Base-by-base conservation (phyloP, 35 echinoderm and acorn worm species). In the Ophioderma brevispina region DNA sequence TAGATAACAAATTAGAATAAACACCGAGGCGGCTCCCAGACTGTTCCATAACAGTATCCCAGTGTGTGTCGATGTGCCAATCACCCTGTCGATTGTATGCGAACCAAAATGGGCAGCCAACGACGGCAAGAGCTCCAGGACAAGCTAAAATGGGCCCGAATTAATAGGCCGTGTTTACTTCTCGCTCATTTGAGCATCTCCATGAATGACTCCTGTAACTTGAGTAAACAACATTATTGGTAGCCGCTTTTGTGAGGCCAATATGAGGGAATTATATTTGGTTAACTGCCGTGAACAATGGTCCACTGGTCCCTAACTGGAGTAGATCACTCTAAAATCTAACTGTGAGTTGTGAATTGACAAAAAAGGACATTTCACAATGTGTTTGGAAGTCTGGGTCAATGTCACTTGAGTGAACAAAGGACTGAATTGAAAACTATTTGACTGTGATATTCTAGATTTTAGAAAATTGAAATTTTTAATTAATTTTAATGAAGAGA, bases 151-250 rank as follows among this genome's bases (percentile, higher is more conserved):
- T 70, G 59, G 59, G 59, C 59, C 2, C 59, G n/a, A 70, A 70
- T 70, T 70, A 70, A 70, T 70, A 70, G 17, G 4, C 59, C 10
- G 59, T 70, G 59, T 70, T 70, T 70, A 70, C 59, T 25, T 70
- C 59, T 70, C 17, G 59, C 59, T 70, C 59, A 70, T 70, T 70
- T 70, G 59, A 70, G 59, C 59, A 70, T 70, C 59, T 13, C 59
- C n/a, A 6, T 70, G 10, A 70, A 70, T 70, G 59, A 70, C 59
- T 70, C 59, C n/a, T 70, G 59, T 3, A 70, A 70, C 59, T 70
- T 70, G 59, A 70, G 59, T 70, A 70, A 70, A 70, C 28, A 70
- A 70, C 59, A 70, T 70, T 70, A 70, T 70, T 70, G 59, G 59
- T 70, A 70, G 59, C 28, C 59, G 59, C 59, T 70, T 70, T 70